Evolutionary conservation across 2,888 invertebrate species (phyloP).

Genomic region (Pharmacophagus antenor): DNA sequence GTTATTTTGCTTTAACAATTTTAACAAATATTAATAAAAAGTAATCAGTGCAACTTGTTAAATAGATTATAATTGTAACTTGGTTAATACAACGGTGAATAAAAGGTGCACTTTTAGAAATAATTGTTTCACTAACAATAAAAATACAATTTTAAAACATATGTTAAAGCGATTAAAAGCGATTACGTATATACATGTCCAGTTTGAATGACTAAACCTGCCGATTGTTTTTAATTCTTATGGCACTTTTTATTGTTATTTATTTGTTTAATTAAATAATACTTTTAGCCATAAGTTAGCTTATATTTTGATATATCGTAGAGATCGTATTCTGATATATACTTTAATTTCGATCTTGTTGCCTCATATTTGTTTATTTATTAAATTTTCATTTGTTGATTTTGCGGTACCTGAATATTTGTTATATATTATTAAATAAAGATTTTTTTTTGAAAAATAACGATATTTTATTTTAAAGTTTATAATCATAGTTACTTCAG

Average conservation of each 20-base stretch:
- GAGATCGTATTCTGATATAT: neutral
- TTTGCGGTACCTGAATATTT: conserved; percentile 25
- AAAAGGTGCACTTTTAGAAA: too few relatives aligned
- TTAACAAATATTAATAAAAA: too few relatives aligned
- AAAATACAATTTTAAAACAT: too few relatives aligned
- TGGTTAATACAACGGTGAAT: too few relatives aligned
- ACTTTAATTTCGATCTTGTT: conserved; percentile 5
- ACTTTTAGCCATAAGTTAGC: conserved; percentile 15
- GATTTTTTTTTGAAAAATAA: neutral
- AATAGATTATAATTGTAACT: too few relatives aligned
- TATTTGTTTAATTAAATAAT: neutral
- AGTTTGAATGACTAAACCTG: too few relatives aligned
- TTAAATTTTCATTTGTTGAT: conserved; percentile 12
- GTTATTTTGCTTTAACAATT: neutral
- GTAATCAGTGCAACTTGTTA: too few relatives aligned
- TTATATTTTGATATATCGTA: neutral
- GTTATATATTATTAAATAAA: neutral
- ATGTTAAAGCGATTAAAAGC: too few relatives aligned
- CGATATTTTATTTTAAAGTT: neutral
- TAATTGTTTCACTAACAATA: too few relatives aligned
- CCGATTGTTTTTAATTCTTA: too few relatives aligned
- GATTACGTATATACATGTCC: too few relatives aligned
- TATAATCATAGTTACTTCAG: too few relatives aligned
- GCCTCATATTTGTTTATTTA: conserved; percentile 17
- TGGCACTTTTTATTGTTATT: neutral